Base-by-base conservation (phyloP, 2,797 vertebrate species). In the Falco cherrug region DNA sequence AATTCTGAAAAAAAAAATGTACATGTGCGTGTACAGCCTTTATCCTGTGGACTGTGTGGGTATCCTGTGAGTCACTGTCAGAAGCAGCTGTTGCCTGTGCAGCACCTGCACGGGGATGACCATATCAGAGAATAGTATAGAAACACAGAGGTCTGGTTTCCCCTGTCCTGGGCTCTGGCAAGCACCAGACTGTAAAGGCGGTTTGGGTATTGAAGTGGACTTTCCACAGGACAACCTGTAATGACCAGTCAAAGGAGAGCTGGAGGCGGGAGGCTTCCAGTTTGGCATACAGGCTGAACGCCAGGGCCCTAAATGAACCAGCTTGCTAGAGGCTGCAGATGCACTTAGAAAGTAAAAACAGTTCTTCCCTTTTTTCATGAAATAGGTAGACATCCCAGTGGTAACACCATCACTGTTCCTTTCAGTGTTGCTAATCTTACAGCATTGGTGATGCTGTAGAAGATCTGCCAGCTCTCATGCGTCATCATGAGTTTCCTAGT, bases 41-140 rank as follows among this genome's bases (percentile, higher is more conserved):
- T 33, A 26, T 71, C 22, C 59, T 4, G 2, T 43, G 39, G 39
- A 15, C 7, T 0, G 0, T 5, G 3, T 43, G 43, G 8, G 11
- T 21, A 48, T 50, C 54, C 26, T 33, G 19, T 28, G 28, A 37
- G 13, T 60, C 82, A 25, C 13, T 29, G n/a, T 84, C n/a, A 41
- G 31, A 16, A 26, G 45, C 26, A 56, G 5, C 24, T 75, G 53
- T 29, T 26, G 29, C 16, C 41, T 53, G 17, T 48, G 28, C n/a
- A 83, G 22, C 21, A 28, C 21, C 31, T 91, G 82, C 10, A 4
- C 0, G 0, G 31, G 13, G 8, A 51, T 39, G 16, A 47, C 28
- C 33, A 1, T 25, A 19, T 31, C 1, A 1, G n/a, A 33, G 33
- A 63, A 41, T 10, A 45, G 10, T 33, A 11, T n/a, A 35, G 37